Evolutionary conservation across 2,113 vertebrate genomes (phyloP).

Genomic region (Tyto alba): DNA sequence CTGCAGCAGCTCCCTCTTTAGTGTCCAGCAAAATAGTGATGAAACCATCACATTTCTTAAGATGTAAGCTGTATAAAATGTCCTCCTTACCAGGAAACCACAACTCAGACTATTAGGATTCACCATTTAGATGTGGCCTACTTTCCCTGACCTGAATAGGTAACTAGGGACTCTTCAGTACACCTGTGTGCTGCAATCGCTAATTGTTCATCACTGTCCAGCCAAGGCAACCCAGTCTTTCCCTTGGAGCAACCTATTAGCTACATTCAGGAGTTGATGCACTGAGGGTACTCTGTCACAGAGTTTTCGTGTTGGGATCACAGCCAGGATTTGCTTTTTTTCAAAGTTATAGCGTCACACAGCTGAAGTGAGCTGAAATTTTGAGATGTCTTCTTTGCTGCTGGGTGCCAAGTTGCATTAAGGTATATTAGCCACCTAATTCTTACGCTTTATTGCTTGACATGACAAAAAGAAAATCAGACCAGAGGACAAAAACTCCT

Average conservation of each 20-base stretch:
- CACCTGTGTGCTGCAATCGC: not conserved
- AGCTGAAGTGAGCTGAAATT: not conserved
- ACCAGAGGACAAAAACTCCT: not conserved
- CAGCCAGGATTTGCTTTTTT: not conserved
- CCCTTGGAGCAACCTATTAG: not conserved
- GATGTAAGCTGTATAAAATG: not conserved
- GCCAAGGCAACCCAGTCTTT: not conserved
- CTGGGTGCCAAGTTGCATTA: not conserved
- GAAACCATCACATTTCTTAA: not conserved
- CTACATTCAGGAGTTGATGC: not conserved
- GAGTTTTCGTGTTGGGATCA: not conserved
- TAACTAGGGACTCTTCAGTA: not conserved
- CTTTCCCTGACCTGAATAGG: constrained; percentile 27
- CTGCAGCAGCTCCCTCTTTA: not conserved
- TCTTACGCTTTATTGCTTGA: not conserved
- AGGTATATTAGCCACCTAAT: not conserved
- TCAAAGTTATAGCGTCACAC: not conserved
- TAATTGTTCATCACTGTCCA: constrained; percentile 7
- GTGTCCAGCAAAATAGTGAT: not conserved
- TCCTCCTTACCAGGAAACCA: not conserved
- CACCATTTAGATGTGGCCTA: not conserved
- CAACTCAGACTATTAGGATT: not conserved
- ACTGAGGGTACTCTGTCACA: not conserved
- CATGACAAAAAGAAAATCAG: not conserved
- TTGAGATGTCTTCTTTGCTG: not conserved